A percentile compares a stretch with the other conserved stretches of the same genome.
Evolutionary conservation across 2,797 vertebrate genomes (phyloP).

Genomic region (Ptychobarbus kaznakovi): DNA sequence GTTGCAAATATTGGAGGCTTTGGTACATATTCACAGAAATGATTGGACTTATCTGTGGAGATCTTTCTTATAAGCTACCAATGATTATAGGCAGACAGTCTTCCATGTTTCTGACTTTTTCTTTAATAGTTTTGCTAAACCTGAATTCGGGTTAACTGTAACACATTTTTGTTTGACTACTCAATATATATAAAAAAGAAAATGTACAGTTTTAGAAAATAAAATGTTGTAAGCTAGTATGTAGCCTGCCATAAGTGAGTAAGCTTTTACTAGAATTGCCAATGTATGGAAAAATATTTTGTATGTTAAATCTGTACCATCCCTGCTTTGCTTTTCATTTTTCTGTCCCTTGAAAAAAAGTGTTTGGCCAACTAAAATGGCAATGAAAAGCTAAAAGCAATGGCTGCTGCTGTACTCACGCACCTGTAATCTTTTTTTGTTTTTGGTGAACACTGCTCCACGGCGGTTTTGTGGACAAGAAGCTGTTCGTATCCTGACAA

Average conservation of each 20-base stretch:
- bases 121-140: slow-evolving; percentile 30
- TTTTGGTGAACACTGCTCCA: neutral
- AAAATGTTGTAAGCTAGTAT: slow-evolving; percentile 34
- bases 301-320: slow-evolving; percentile 38
- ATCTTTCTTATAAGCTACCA: slow-evolving; percentile 38
- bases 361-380: slow-evolving; percentile 3
- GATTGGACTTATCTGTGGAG: slow-evolving; percentile 12
- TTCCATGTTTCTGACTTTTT: slow-evolving; percentile 43
- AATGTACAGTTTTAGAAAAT: slow-evolving; percentile 52
- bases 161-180: slow-evolving; percentile 39
- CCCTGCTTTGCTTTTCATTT: slow-evolving; percentile 43
- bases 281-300: slow-evolving; percentile 40
- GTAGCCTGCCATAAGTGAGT: slow-evolving; percentile 19
- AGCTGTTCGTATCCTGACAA: neutral
- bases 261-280: slow-evolving; percentile 52
- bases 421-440: neutral
- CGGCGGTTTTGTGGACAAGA: neutral
- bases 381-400: slow-evolving; percentile 14
- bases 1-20: slow-evolving; percentile 18
- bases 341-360: slow-evolving; percentile 22
- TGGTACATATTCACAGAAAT: slow-evolving; percentile 21
- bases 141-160: slow-evolving; percentile 26
- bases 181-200: neutral
- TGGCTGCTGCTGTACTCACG: slow-evolving; percentile 13
- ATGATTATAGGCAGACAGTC: slow-evolving; percentile 47